Conservation (phyloP, 2,888 invertebrate genomes). For the Dioctria rufipes region DNA sequence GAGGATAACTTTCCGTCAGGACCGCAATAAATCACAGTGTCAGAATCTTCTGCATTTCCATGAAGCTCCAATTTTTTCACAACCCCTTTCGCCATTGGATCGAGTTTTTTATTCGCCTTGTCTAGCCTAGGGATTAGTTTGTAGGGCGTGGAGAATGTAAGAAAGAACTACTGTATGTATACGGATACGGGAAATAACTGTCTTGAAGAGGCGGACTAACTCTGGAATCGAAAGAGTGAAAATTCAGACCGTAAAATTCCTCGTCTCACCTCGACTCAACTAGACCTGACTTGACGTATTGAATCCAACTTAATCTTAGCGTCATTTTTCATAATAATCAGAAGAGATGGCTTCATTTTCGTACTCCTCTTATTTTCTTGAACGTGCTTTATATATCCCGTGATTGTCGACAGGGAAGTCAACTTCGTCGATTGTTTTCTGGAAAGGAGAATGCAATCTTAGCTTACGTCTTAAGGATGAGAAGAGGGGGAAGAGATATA, state of each 20-base stretch:
- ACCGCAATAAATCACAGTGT: conserved; percentile 56
- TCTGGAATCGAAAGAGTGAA: too few species aligned
- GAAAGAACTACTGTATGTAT: too few species aligned
- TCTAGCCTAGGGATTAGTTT: conserved; percentile 51
- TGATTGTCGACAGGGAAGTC: neutral
- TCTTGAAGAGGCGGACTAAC: too few species aligned
- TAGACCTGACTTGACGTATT: conserved; percentile 54
- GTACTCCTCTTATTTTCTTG: neutral
- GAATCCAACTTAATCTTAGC: conserved; percentile 57
- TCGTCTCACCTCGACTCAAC: neutral
- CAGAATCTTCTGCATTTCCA: conserved; percentile 50
- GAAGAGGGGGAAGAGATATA: too few species aligned
- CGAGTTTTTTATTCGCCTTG: conserved; percentile 24
- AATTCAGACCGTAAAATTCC: too few species aligned
- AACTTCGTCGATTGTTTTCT: conserved; percentile 11
- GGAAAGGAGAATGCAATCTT: conserved; percentile 3
- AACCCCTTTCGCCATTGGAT: conserved; percentile 11
- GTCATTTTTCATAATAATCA: conserved; percentile 59
- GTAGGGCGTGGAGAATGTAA: neutral
- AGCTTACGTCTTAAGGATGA: neutral
- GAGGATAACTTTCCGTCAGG: conserved; percentile 57
- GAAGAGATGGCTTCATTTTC: neutral
- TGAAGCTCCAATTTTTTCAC: conserved; percentile 53
- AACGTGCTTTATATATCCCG: conserved; percentile 15
- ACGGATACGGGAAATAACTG: too few species aligned